Percentiles rank a stretch among this genome's conserved stretches.
These are phyloP conservation scores for Cebus imitator DNA, from an alignment of 2,113 vertebrate genomes.

Conservation along the genomic window DNA sequence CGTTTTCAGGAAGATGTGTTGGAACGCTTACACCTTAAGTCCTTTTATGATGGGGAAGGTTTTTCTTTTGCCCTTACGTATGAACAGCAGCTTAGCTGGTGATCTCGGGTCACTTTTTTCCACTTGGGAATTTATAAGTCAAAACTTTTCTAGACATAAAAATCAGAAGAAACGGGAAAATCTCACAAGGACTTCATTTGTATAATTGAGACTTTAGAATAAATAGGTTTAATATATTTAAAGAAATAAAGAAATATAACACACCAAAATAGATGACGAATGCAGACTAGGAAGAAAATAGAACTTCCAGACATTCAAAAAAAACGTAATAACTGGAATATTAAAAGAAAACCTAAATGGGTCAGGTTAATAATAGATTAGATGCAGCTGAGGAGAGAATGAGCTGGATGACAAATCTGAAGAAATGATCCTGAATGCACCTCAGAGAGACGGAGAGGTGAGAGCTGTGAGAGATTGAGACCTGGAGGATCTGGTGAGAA, in stretches of 20 bases:
- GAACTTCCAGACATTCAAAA: not conserved
- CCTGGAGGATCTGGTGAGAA: not conserved
- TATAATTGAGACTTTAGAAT: not conserved
- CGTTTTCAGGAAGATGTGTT: not conserved
- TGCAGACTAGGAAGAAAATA: not conserved
- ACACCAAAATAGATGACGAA: not conserved
- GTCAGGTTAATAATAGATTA: not conserved
- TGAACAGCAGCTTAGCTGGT: not conserved
- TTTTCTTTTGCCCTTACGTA: not conserved
- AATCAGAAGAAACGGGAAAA: not conserved
- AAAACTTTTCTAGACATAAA: not conserved
- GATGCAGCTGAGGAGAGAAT: not conserved
- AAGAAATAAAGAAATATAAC: not conserved
- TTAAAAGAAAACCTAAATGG: not conserved
- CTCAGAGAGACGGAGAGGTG: not conserved
- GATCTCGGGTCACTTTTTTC: not conserved
- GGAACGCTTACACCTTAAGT: not conserved
- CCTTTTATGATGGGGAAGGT: not conserved
- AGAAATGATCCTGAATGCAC: not conserved
- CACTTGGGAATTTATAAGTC: not conserved
- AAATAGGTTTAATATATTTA: not conserved
- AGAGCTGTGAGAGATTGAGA: not conserved
- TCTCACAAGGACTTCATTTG: not conserved
- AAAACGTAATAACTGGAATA: not conserved
- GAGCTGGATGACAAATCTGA: not conserved